Conservation (phyloP, 2,113 vertebrate species). For the Eolophus roseicapilla region DNA sequence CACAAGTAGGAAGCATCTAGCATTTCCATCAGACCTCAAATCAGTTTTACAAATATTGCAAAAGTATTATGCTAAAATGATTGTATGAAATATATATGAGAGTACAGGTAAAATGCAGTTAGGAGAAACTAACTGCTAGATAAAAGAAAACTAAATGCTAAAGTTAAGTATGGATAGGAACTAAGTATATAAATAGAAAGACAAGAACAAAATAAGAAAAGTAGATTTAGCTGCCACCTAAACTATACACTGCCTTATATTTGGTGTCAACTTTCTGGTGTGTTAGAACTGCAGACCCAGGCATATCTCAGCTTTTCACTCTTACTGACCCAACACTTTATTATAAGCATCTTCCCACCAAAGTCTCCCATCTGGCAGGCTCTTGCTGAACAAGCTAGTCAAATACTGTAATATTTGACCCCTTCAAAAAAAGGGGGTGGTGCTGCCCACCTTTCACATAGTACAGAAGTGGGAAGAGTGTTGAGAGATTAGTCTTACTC, state of each 20-base stretch:
- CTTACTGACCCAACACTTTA: not conserved
- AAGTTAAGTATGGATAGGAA: not conserved
- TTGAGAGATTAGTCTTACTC: not conserved
- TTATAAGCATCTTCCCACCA: not conserved
- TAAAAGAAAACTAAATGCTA: not conserved
- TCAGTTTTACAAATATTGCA: not conserved
- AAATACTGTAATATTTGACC: not conserved
- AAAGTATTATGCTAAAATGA: not conserved
- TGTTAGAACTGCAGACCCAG: not conserved
- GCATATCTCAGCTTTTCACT: rapidly evolving
- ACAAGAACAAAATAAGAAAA: not conserved
- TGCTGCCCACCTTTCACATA: not conserved
- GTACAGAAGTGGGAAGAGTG: not conserved
- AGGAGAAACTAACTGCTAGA: not conserved
- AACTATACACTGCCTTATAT: not conserved
- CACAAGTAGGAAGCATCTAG: not conserved
- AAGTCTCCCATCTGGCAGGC: not conserved
- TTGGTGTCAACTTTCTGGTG: not conserved
- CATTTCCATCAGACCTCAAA: not conserved
- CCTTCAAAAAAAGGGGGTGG: not conserved
- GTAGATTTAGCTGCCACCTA: not conserved
- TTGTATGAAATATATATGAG: not conserved
- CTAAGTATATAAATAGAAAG: not conserved
- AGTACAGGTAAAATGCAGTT: not conserved
- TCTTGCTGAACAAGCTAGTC: not conserved